Evolutionary conservation across 2,888 invertebrate genomes (phyloP).

Genomic region (Tolmerus cingulatus): DNA sequence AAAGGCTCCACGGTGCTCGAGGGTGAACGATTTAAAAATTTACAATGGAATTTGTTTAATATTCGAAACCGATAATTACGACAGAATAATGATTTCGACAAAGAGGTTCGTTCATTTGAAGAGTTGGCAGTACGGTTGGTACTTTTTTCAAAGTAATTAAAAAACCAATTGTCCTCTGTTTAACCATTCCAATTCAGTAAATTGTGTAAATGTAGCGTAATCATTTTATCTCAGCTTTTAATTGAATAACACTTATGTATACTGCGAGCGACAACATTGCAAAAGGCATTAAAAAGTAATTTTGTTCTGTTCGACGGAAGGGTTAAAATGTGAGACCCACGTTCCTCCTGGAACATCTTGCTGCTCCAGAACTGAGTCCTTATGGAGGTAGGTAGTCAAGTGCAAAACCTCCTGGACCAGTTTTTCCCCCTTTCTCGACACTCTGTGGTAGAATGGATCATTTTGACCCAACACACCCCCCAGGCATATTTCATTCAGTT

Average conservation of each 20-base stretch:
- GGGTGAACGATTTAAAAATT: not conserved
- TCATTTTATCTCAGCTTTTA: not conserved
- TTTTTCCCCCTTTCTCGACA: not conserved
- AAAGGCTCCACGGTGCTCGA: not conserved
- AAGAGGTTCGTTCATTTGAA: not conserved
- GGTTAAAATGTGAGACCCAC: not conserved
- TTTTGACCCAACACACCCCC: not conserved
- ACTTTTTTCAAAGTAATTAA: not conserved
- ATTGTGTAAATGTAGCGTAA: not conserved
- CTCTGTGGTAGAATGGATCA: not conserved
- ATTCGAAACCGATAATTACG: not conserved
- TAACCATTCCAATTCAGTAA: not conserved
- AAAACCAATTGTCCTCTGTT: not conserved
- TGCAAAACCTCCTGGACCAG: not conserved
- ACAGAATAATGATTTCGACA: not conserved
- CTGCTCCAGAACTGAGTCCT: not conserved
- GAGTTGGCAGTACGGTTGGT: not conserved
- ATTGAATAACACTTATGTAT: not conserved
- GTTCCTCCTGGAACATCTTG: not conserved
- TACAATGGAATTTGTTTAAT: not conserved
- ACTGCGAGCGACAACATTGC: not conserved
- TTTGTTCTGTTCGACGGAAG: not conserved
- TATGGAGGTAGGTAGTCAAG: not conserved
- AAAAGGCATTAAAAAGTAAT: not conserved
- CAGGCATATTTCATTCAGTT: not conserved